phyloP scores from a whole-genome alignment of 2,113 vertebrate genomes.

The Accipiter cooperii region DNA sequence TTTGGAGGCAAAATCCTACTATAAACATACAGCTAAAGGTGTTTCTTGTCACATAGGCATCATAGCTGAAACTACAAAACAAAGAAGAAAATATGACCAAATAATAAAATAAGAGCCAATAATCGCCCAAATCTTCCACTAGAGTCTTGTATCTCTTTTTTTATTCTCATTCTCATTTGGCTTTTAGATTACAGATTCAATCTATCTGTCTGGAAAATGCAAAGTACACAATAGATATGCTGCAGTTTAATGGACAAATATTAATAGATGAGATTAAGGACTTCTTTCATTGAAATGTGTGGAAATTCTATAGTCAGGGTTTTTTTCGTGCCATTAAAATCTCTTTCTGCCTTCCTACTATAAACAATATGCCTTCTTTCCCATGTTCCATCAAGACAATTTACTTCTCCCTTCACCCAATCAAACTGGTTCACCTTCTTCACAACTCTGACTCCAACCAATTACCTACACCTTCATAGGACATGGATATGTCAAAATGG shows the following conservation, averaged over 20 bases:
- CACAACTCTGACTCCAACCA: neutral
- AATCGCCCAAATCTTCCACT: neutral
- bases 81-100: neutral
- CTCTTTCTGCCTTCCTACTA: neutral
- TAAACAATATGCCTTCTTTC: neutral
- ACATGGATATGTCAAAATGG: neutral
- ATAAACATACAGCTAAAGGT: neutral
- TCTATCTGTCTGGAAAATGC: neutral
- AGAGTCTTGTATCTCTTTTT: neutral
- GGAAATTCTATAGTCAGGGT: neutral
- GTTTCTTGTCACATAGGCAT: neutral
- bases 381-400: neutral
- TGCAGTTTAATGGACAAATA: neutral
- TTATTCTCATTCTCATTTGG: neutral
- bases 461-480: neutral
- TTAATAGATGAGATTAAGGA: neutral
- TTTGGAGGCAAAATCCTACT: neutral
- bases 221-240: neutral
- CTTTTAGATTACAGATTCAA: neutral
- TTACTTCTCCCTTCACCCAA: neutral
- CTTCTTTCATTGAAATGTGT: neutral
- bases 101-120: neutral
- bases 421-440: neutral
- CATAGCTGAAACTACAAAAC: neutral
- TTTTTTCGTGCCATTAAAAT: neutral